These are phyloP conservation scores for Pectinophora gossypiella DNA, from an alignment of 1,140 invertebrate species.

Conservation along the genomic window DNA sequence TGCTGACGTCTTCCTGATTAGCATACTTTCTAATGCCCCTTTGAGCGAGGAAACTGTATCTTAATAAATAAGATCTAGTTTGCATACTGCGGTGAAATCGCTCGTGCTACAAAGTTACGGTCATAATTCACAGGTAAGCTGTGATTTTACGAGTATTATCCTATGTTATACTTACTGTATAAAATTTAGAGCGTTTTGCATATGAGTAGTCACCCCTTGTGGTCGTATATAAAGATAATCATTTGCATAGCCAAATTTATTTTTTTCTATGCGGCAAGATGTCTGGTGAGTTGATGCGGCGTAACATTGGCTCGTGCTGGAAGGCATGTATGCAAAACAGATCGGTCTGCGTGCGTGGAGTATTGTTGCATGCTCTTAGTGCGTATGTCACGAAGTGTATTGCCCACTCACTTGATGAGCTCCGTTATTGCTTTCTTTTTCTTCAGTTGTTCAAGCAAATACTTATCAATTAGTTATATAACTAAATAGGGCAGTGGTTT, in stretches of 20 bases:
- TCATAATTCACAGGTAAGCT: neutral
- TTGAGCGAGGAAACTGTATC: conserved; percentile 13
- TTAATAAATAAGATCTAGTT: conserved; percentile 9
- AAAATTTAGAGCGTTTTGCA: conserved; percentile 15
- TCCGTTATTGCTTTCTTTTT: too few relatives aligned
- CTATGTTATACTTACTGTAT: neutral
- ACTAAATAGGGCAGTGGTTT: too few relatives aligned
- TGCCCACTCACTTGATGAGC: neutral
- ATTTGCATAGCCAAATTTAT: conserved; percentile 34
- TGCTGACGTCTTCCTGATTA: conserved; percentile 41
- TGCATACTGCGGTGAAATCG: neutral
- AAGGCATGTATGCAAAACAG: neutral
- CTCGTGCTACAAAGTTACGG: neutral
- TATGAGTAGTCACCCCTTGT: conserved; percentile 19
- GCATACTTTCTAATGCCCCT: conserved; percentile 34
- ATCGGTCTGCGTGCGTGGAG: neutral
- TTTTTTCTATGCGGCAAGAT: conserved; percentile 4
- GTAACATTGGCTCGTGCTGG: neutral
- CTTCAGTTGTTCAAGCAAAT: too few relatives aligned
- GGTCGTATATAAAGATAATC: conserved; percentile 12
- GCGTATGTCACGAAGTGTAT: neutral
- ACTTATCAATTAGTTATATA: too few relatives aligned
- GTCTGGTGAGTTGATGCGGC: neutral
- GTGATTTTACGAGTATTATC: conserved; percentile 3
- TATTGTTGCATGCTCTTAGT: neutral